Conservation (phyloP, 2,113 vertebrate species). For the Pachyramphus minor region DNA sequence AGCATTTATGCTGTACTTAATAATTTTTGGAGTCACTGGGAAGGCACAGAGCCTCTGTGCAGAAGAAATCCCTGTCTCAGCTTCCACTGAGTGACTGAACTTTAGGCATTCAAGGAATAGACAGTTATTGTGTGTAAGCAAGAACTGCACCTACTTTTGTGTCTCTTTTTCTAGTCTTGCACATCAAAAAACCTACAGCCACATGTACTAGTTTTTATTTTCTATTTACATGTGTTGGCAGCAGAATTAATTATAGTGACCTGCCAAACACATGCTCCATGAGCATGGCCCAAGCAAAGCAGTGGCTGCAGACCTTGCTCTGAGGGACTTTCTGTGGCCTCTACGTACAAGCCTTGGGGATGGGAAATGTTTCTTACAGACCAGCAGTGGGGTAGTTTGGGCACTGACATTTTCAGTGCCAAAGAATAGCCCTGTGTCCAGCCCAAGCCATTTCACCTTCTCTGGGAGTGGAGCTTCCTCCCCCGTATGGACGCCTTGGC, state of each 20-base stretch:
- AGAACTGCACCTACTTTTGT: background rate
- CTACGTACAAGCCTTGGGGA: fast-evolving
- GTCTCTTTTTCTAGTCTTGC: background rate
- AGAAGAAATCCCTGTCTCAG: background rate
- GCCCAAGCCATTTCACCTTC: background rate
- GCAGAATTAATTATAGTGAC: background rate
- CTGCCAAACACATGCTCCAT: background rate
- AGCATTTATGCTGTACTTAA: background rate
- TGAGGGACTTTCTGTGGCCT: background rate
- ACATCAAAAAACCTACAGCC: fast-evolving
- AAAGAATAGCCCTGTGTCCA: background rate
- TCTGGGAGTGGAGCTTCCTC: background rate
- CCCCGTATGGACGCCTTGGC: fast-evolving
- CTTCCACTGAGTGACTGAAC: background rate
- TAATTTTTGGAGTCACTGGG: background rate
- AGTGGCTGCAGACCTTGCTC: background rate
- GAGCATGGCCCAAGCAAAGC: background rate
- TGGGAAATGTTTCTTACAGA: background rate
- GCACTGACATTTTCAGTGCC: background rate
- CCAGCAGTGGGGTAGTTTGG: background rate
- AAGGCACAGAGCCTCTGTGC: background rate
- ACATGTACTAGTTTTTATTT: background rate
- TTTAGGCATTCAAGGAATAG: background rate
- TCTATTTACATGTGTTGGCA: background rate
- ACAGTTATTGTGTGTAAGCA: background rate